Conservation (phyloP, 2,797 vertebrate species). For the Monodelphis domestica region DNA sequence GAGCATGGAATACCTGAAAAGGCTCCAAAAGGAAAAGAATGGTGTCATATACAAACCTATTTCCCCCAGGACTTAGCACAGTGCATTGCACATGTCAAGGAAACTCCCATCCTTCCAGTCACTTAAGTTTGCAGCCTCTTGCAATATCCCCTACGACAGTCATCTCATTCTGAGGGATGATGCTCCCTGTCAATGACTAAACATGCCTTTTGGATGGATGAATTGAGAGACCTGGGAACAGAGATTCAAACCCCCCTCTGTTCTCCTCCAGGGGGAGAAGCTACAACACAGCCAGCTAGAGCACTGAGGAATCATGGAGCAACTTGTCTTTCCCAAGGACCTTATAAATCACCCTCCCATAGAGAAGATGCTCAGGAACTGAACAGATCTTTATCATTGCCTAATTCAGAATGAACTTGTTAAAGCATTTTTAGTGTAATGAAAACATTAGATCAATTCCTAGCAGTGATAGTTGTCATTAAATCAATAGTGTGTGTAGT, state of each 20-base stretch:
- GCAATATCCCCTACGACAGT: background rate
- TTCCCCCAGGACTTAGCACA: background rate
- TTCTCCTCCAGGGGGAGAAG: background rate
- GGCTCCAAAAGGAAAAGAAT: background rate
- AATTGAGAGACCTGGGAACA: background rate
- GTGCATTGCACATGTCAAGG: background rate
- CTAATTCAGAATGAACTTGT: slow-evolving; percentile 83
- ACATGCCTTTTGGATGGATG: background rate
- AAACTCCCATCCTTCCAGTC: background rate
- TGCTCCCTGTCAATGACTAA: fast-evolving
- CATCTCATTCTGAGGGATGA: background rate
- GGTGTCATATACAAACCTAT: background rate
- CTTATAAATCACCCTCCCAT: slow-evolving; percentile 72
- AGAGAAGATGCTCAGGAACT: slow-evolving; percentile 62
- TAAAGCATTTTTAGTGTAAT: slow-evolving; percentile 84
- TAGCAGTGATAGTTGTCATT: slow-evolving; percentile 79
- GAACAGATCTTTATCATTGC: slow-evolving; percentile 59
- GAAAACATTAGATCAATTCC: slow-evolving; percentile 83
- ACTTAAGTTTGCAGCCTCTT: background rate
- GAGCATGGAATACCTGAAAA: no score
- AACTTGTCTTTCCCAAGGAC: slow-evolving; percentile 71
- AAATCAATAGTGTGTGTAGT: slow-evolving; percentile 82
- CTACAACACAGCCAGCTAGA: background rate
- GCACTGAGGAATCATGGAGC: slow-evolving; percentile 52
- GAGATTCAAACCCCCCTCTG: background rate